These are phyloP conservation scores for Trichogramma pretiosum DNA, from an alignment of 1,140 invertebrate species.

Conservation along the genomic window DNA sequence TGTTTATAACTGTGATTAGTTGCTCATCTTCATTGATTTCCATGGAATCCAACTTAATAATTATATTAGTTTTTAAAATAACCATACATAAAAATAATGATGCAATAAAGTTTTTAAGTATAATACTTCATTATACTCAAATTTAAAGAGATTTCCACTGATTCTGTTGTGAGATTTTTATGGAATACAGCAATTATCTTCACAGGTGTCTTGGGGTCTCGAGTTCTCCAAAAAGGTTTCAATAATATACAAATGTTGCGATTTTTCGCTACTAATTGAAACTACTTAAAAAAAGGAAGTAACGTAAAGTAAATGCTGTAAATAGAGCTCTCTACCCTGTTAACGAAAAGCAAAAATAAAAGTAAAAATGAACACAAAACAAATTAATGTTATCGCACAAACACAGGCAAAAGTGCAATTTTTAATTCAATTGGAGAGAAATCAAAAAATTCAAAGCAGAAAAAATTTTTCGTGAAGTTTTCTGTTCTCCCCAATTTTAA, in stretches of 20 bases:
- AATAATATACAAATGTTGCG: constrained; percentile 40
- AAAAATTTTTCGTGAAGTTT: constrained; percentile 2
- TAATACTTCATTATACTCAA: constrained; percentile 40
- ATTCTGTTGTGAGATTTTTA: constrained; percentile 37
- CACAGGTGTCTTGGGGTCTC: constrained; percentile 40
- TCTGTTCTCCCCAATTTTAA: constrained; percentile 27
- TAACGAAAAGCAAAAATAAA: constrained; percentile 44
- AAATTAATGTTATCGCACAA: constrained; percentile 10
- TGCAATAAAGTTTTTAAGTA: too few species aligned
- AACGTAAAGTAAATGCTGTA: constrained; percentile 37
- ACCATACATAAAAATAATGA: too few species aligned
- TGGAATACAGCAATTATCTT: too few species aligned
- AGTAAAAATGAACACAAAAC: constrained; percentile 16
- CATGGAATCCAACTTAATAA: too few species aligned
- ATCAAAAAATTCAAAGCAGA: background rate
- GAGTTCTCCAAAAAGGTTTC: constrained; percentile 39
- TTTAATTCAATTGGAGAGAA: constrained; percentile 2
- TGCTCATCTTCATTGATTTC: too few species aligned
- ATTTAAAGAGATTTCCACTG: constrained; percentile 26
- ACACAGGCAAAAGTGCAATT: background rate
- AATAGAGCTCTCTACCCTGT: constrained; percentile 60
- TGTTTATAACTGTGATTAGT: too few species aligned
- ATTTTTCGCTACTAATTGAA: constrained; percentile 39
- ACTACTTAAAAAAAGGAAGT: constrained; percentile 34
- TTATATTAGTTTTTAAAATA: too few species aligned